Evolutionary conservation across 2,113 vertebrate genomes (phyloP).

Genomic region (Sebastes schlegelii): DNA sequence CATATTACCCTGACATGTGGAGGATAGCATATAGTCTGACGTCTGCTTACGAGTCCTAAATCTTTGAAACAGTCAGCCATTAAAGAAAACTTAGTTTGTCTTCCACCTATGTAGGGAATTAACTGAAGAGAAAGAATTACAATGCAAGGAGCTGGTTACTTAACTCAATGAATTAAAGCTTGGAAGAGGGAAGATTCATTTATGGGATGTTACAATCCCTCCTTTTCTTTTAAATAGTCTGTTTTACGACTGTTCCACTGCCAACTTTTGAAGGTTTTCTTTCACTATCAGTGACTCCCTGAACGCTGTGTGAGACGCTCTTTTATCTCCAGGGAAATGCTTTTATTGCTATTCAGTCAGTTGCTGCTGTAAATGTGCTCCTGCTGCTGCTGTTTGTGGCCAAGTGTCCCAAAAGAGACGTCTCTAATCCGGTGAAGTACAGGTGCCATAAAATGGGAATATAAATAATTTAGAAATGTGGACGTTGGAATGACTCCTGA

Average conservation of each 20-base stretch:
- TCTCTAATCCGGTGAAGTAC: constrained; percentile 16
- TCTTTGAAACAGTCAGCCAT: constrained; percentile 28
- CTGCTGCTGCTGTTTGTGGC: constrained; percentile 32
- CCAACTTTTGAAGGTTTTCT: constrained; percentile 27
- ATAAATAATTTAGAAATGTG: background rate
- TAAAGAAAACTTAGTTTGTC: constrained; percentile 49
- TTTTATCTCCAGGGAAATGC: constrained; percentile 33
- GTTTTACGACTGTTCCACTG: constrained; percentile 32
- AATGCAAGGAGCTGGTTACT: constrained; percentile 22
- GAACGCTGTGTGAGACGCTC: background rate
- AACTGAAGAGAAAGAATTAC: background rate
- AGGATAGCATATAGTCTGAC: constrained; percentile 31
- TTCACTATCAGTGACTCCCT: constrained; percentile 23
- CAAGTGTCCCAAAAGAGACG: constrained; percentile 15
- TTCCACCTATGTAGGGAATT: constrained; percentile 34
- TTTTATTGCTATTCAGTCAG: constrained; percentile 51
- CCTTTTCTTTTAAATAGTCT: constrained; percentile 25
- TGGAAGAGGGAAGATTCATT: constrained; percentile 19
- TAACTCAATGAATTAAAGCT: constrained; percentile 14
- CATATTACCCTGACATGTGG: constrained; percentile 39
- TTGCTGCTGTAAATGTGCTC: constrained; percentile 42
- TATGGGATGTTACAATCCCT: constrained; percentile 19
- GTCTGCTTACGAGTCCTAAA: constrained; percentile 41
- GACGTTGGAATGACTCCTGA: constrained; percentile 1
- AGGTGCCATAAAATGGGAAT: constrained; percentile 19